Conservation (phyloP, 2,888 invertebrate species). For the Chloromyia formosa region DNA sequence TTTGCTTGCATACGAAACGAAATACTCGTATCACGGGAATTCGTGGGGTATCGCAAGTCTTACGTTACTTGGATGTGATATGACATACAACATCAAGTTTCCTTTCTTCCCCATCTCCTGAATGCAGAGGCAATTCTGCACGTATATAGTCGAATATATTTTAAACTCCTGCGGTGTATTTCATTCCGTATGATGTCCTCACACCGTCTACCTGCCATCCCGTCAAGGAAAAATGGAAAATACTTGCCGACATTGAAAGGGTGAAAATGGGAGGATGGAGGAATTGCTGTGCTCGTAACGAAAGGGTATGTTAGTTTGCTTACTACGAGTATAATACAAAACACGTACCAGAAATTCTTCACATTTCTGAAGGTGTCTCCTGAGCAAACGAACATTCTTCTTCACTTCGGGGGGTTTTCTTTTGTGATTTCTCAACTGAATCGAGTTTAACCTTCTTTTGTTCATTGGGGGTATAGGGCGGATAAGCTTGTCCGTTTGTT, state of each 20-base stretch:
- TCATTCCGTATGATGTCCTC: too few species aligned
- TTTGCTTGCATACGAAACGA: neutral
- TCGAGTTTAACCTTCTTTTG: neutral
- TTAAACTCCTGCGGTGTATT: too few species aligned
- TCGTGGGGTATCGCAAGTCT: neutral
- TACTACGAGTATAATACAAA: neutral
- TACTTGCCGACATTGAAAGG: neutral
- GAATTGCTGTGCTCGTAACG: neutral
- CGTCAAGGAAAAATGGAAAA: slow-evolving; percentile 12
- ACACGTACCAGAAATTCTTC: slow-evolving; percentile 31
- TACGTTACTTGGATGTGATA: neutral
- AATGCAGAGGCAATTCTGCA: neutral
- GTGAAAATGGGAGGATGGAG: neutral
- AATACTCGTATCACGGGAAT: neutral
- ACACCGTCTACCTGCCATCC: neutral
- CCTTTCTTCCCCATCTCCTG: neutral
- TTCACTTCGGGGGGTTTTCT: slow-evolving; percentile 13
- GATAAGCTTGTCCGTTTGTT: neutral
- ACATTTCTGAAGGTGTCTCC: slow-evolving; percentile 18
- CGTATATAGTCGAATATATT: too few species aligned
- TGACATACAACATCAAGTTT: neutral
- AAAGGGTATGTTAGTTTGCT: neutral
- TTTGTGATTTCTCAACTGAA: slow-evolving; percentile 17
- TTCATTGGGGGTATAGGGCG: neutral
- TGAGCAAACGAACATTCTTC: slow-evolving; percentile 27